These are phyloP conservation scores for Cancer borealis DNA, from an alignment of 2,888 invertebrate species.

Conservation along the genomic window DNA sequence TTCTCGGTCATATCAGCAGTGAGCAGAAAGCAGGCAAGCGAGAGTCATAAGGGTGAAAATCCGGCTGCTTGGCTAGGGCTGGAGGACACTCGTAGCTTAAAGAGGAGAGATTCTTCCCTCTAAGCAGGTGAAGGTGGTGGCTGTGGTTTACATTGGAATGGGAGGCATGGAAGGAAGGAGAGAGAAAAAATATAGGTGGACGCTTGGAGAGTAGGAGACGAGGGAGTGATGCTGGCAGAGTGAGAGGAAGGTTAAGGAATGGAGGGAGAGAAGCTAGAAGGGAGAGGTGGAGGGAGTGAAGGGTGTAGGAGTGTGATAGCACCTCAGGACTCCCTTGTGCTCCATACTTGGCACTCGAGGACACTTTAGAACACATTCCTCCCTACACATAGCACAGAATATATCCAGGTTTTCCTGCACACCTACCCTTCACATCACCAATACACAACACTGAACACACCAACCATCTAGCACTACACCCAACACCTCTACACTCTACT, in stretches of 20 bases:
- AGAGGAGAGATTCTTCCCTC: background rate
- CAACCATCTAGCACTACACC: background rate
- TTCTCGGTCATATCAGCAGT: background rate
- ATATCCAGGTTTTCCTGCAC: background rate
- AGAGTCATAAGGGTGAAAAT: background rate
- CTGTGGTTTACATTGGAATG: background rate
- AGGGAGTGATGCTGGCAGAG: background rate
- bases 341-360: background rate
- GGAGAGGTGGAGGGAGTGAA: background rate
- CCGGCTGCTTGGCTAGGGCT: background rate
- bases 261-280: background rate
- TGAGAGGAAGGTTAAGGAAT: background rate
- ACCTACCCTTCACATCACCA: background rate
- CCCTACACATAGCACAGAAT: background rate
- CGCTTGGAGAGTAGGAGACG: background rate
- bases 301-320: background rate
- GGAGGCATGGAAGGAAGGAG: background rate
- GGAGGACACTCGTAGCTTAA: background rate
- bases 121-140: conserved; percentile 9
- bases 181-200: background rate
- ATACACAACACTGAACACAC: background rate
- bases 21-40: background rate
- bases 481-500: too few species aligned
- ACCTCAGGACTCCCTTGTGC: background rate
- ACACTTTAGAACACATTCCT: background rate